Conservation (phyloP, 2,888 invertebrate genomes). For the Antitype chi region DNA sequence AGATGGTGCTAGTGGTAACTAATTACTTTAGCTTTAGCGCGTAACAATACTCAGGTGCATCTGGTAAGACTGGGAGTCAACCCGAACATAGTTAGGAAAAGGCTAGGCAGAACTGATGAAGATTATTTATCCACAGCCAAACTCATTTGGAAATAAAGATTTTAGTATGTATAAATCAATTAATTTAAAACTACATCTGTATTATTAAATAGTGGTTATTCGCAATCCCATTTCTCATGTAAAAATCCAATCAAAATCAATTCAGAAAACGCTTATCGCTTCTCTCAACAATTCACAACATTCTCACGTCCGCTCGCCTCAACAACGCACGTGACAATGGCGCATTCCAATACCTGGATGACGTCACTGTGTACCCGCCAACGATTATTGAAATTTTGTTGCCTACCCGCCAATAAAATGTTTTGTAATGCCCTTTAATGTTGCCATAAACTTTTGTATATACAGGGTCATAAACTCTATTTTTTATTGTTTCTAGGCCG, state of each 20-base stretch:
- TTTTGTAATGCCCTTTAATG: conserved; percentile 61
- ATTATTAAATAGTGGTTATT: background rate
- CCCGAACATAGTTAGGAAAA: no score
- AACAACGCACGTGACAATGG: conserved; percentile 48
- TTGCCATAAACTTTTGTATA: conserved; percentile 54
- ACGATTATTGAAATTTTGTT: conserved; percentile 65
- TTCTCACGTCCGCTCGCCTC: conserved; percentile 28
- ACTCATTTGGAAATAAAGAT: no score
- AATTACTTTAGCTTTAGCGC: no score
- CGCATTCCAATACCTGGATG: conserved; percentile 41
- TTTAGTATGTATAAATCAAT: background rate
- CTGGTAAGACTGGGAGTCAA: no score
- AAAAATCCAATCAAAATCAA: conserved; percentile 20
- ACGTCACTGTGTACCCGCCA: conserved; percentile 46
- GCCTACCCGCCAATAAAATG: conserved; percentile 63
- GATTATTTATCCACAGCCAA: no score
- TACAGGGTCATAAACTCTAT: conserved; percentile 48
- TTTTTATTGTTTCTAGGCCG: conserved; percentile 49
- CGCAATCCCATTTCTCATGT: background rate
- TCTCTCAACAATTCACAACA: background rate
- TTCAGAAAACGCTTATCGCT: conserved; percentile 23
- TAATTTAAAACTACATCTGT: no score
- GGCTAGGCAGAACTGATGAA: no score
- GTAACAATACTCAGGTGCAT: no score
- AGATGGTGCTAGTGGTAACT: no score